Conservation (phyloP, 2,113 vertebrate species). For the Hirundichthys speculiger region DNA sequence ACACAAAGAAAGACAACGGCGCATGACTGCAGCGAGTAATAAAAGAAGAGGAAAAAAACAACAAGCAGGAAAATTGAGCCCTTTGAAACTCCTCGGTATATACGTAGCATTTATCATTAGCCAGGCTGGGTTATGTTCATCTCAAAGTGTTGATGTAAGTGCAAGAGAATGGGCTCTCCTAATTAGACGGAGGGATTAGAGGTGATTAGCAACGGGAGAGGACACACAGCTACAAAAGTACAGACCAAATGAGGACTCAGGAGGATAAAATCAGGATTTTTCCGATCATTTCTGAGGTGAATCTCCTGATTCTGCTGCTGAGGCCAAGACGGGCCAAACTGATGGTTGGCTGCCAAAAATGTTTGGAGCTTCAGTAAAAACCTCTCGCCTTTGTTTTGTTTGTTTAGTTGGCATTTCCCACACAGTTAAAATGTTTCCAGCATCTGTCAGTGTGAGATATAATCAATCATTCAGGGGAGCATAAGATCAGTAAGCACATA, state of each 20-base stretch:
- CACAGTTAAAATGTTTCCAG: no score
- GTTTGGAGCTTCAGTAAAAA: no score
- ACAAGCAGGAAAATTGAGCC: background rate
- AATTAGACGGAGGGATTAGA: slow-evolving; percentile 13
- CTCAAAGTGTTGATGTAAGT: background rate
- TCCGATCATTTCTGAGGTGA: background rate
- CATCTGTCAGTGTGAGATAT: no score
- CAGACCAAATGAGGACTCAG: background rate
- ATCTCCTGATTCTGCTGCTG: no score
- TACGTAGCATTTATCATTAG: background rate
- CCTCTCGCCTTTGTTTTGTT: no score
- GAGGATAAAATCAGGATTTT: background rate
- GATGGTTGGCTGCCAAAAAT: no score
- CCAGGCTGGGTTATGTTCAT: slow-evolving; percentile 17
- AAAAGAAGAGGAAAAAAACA: background rate
- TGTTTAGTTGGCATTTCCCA: no score
- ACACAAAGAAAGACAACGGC: slow-evolving; percentile 17
- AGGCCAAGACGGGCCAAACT: background rate
- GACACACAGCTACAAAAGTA: background rate
- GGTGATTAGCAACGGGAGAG: background rate
- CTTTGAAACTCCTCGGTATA: background rate
- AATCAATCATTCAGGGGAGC: no score
- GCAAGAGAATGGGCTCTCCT: background rate
- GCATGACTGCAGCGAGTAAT: background rate
- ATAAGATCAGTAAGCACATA: no score